Conservation (phyloP, 2,797 vertebrate species). For the Sarcoramphus papa region DNA sequence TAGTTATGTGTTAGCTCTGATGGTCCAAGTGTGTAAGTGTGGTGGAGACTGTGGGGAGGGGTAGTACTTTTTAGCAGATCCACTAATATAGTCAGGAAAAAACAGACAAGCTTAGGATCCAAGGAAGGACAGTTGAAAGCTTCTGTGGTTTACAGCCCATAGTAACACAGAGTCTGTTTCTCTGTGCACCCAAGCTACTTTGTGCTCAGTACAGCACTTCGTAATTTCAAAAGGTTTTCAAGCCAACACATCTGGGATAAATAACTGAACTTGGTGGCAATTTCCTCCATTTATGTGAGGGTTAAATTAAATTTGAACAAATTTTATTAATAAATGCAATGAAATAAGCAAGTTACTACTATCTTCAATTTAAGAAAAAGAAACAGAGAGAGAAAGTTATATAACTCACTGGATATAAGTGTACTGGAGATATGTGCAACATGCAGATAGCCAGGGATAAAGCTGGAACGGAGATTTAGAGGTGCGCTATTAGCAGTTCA, state of each 20-base stretch:
- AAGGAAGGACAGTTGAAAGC: neutral
- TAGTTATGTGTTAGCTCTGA: neutral
- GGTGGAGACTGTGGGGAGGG: neutral
- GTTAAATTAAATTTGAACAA: neutral
- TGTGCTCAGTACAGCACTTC: neutral
- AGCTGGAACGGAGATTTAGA: neutral
- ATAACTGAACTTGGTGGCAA: neutral
- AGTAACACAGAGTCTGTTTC: neutral
- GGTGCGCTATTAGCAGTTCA: neutral
- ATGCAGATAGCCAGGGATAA: neutral
- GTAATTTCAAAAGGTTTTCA: neutral
- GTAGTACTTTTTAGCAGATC: neutral
- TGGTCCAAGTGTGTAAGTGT: neutral
- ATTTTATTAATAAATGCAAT: neutral
- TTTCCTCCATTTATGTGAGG: neutral
- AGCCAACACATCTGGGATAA: neutral
- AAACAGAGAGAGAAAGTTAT: too few species aligned
- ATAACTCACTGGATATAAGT: neutral
- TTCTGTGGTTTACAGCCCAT: neutral
- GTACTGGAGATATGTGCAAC: neutral
- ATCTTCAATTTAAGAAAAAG: neutral
- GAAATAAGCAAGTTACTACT: neutral
- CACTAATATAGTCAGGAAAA: neutral
- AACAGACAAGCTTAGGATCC: neutral
- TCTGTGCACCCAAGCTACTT: neutral